phyloP scores from a whole-genome alignment of 1,140 invertebrate species.

The Palaemon carinicauda region DNA sequence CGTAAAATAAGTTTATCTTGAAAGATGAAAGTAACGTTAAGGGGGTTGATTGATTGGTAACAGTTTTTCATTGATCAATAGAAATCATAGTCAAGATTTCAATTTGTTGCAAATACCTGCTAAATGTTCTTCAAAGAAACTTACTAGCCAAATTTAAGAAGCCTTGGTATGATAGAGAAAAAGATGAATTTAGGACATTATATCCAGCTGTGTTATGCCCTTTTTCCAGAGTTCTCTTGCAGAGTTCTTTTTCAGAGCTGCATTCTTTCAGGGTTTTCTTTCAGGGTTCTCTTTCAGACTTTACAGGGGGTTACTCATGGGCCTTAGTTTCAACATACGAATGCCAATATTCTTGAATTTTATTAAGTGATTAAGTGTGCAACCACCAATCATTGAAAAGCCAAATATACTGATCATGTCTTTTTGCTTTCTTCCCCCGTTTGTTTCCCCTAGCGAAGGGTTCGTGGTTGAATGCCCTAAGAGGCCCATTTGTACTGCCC shows the following conservation, averaged over 20 bases:
- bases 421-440: conserved; percentile 59
- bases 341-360: conserved; percentile 33
- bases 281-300: conserved; percentile 44
- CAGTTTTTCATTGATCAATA: background rate
- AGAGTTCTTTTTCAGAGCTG: conserved; percentile 55
- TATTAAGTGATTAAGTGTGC: conserved; percentile 47
- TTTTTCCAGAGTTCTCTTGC: conserved; percentile 39
- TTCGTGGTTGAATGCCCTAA: conserved; percentile 59
- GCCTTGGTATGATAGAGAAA: conserved; percentile 2
- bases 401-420: conserved; percentile 56
- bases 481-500: conserved; percentile 58
- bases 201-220: conserved; percentile 40
- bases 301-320: conserved; percentile 48
- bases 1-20: too few species aligned
- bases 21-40: too few species aligned
- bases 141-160: background rate
- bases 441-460: conserved; percentile 59
- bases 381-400: conserved; percentile 31
- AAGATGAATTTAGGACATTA: conserved; percentile 38
- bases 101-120: background rate
- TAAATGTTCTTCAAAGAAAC: background rate
- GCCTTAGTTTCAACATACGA: conserved; percentile 44
- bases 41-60: too few species aligned
- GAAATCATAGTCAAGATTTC: background rate
- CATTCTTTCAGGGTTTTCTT: conserved; percentile 49